Percentiles rank a stretch among this genome's conserved stretches.
Evolutionary conservation across 2,113 vertebrate species (phyloP).

Genomic region (Nansenia antarctica): DNA sequence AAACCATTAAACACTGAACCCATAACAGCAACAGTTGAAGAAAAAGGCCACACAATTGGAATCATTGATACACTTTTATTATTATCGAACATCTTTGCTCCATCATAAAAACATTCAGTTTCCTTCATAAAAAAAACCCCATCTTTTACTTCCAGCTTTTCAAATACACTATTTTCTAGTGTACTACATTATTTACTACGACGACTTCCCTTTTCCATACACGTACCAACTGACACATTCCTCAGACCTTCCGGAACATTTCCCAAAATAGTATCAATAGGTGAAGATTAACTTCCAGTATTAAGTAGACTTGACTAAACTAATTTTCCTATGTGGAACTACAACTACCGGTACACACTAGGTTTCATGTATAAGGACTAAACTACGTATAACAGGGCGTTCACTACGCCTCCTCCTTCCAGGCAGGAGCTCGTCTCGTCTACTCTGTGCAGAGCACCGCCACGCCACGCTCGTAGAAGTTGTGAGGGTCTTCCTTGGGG

Average conservation of each 20-base stretch:
- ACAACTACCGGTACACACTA: slow-evolving; percentile 25
- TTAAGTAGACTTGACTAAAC: background rate
- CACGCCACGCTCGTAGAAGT: slow-evolving; percentile 96
- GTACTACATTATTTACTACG: too few species aligned
- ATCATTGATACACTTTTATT: slow-evolving; percentile 33
- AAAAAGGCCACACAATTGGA: too few species aligned
- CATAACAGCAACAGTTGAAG: too few species aligned
- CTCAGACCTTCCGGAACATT: slow-evolving; percentile 47
- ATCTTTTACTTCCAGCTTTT: slow-evolving; percentile 25
- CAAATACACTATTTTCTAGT: too few species aligned
- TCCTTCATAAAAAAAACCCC: slow-evolving; percentile 37
- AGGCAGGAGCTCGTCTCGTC: slow-evolving; percentile 19
- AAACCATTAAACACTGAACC: too few species aligned
- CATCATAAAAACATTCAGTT: slow-evolving; percentile 64
- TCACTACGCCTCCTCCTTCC: too few species aligned
- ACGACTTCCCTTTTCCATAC: slow-evolving; percentile 11
- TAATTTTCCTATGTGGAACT: slow-evolving; percentile 16
- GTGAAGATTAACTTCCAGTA: slow-evolving; percentile 16
- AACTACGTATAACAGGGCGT: slow-evolving; percentile 22
- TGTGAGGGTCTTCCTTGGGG: slow-evolving; percentile 93
- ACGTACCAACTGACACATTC: slow-evolving; percentile 55
- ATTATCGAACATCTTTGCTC: slow-evolving; percentile 48
- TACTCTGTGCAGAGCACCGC: slow-evolving; percentile 94
- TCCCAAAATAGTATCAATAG: slow-evolving; percentile 30
- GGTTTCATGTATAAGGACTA: slow-evolving; percentile 12